Evolutionary conservation across 2,888 invertebrate genomes (phyloP).

Genomic region (Yponomeuta evonymella): DNA sequence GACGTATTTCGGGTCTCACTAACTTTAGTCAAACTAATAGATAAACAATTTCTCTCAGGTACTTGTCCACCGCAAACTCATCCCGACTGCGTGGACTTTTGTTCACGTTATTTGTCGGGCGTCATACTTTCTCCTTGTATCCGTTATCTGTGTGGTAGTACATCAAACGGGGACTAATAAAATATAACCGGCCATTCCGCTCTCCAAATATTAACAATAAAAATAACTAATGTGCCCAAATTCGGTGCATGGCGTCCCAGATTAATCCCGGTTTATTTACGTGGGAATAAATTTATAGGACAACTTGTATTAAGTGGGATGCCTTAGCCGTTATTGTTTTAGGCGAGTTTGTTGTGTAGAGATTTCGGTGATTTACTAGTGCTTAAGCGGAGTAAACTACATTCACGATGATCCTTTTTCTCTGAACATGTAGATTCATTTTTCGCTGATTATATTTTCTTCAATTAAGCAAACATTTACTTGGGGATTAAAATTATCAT

Average conservation of each 20-base stretch:
- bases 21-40: no score
- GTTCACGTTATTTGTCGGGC: no score
- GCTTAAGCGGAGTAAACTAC: not conserved
- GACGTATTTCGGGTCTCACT: no score
- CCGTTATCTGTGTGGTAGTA: conserved; percentile 1
- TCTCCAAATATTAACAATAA: conserved; percentile 21
- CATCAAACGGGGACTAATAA: conserved; percentile 17
- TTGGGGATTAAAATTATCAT: no score
- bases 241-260: conserved; percentile 5
- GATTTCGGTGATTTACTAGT: not conserved
- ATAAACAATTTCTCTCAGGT: no score
- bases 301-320: conserved; percentile 7
- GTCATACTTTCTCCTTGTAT: not conserved
- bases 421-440: not conserved
- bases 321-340: not conserved
- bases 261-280: conserved; percentile 5
- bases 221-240: conserved; percentile 20
- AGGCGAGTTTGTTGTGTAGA: not conserved
- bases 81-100: no score
- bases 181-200: conserved; percentile 10
- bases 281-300: conserved; percentile 6
- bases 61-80: no score
- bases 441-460: not conserved
- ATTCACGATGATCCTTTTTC: not conserved
- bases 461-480: no score